Evolutionary conservation across 2,113 vertebrate species (phyloP).

Genomic region (Notarius quadriscutis): DNA sequence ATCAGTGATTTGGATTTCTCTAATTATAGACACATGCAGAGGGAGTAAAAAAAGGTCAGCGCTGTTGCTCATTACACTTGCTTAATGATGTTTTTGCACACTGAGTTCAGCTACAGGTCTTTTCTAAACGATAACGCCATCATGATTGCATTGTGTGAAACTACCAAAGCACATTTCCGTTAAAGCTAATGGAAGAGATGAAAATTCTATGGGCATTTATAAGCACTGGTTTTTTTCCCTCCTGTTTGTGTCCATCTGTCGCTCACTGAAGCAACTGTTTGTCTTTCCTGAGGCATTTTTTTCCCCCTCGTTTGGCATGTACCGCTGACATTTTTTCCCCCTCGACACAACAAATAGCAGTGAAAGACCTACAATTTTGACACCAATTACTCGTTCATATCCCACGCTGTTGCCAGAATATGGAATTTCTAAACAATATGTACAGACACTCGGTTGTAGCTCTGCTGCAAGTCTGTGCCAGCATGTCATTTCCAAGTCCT

Average conservation of each 20-base stretch:
- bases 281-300: constrained; percentile 16
- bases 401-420: background rate
- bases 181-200: background rate
- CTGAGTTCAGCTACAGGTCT: background rate
- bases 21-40: background rate
- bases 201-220: background rate
- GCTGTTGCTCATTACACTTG: background rate
- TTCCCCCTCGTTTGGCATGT: background rate
- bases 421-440: background rate
- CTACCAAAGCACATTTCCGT: background rate
- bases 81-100: background rate
- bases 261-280: background rate
- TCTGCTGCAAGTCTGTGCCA: background rate
- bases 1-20: background rate
- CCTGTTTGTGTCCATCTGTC: constrained; percentile 9
- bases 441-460: background rate
- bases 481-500: background rate
- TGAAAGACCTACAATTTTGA: constrained; percentile 14
- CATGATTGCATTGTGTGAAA: background rate
- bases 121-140: too few relatives aligned
- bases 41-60: constrained; percentile 3
- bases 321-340: constrained; percentile 5
- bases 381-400: background rate
- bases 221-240: background rate
- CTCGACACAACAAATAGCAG: constrained; percentile 2